phyloP scores from a whole-genome alignment of 2,113 vertebrate genomes.

The Acinonyx jubatus region DNA sequence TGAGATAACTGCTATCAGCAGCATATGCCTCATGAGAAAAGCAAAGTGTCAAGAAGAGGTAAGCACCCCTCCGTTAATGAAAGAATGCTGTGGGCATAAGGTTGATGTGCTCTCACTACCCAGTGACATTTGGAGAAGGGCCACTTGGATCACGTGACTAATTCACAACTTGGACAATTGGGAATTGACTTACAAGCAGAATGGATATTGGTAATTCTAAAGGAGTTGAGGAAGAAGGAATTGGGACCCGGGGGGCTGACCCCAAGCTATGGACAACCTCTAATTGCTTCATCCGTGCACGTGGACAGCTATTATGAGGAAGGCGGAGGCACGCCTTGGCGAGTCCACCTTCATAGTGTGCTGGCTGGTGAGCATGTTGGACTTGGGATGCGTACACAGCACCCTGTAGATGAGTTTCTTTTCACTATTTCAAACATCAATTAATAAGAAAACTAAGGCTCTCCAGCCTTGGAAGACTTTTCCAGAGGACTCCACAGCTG shows the following conservation, averaged over 20 bases:
- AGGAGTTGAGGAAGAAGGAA: neutral
- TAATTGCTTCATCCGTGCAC: neutral
- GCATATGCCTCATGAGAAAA: neutral
- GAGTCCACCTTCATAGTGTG: neutral
- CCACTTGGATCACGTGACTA: neutral
- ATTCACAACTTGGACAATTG: neutral
- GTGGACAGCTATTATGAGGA: neutral
- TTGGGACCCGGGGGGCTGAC: neutral
- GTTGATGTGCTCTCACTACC: neutral
- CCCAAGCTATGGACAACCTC: neutral
- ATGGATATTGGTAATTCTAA: neutral
- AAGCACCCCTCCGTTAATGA: neutral
- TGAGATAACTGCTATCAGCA: neutral
- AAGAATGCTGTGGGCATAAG: neutral
- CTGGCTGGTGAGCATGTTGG: neutral
- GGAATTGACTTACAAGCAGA: neutral
- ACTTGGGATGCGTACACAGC: neutral
- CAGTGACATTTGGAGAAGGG: neutral
- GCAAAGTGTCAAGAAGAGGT: neutral
- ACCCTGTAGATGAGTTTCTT: constrained; percentile 8
- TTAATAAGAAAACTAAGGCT: constrained; percentile 72
- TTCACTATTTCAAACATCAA: constrained; percentile 59
- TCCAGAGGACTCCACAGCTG: constrained; percentile 69
- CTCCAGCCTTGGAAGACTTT: constrained; percentile 60
- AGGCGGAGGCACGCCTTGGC: accelerated